Base-by-base conservation (phyloP, 2,113 vertebrate genomes). In the Rhadina sibilatrix region DNA sequence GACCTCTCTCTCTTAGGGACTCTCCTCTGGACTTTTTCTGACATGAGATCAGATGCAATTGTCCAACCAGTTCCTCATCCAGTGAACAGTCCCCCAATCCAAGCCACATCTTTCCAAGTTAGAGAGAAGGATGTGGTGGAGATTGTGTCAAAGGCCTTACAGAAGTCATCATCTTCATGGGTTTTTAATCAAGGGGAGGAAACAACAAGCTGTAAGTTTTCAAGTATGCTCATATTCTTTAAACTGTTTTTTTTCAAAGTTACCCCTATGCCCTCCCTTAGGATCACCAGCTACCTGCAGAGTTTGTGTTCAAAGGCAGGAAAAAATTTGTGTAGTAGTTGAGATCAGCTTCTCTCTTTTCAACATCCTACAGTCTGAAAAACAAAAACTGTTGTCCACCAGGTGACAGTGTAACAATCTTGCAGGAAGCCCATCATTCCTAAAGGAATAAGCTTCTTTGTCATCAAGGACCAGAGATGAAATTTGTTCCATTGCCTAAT, bases 191-290 rank as follows among this genome's bases (percentile, higher is more conserved):
- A 53, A 53, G 21, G 21, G 23, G 24, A 6, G 8, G 7, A 15
- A n/a, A 52, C 14, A 7, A 2, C 28, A 78, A 57, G 27, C 12
- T 0, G 0, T 20, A 74, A 56, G 4, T 89, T 82, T 91, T 57
- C 46, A 38, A 28, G 11, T 57, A 22, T 35, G 17, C 15, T 80
- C 0, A 0, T 57, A 11, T 63, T 81, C 42, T 88, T 84, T 37
- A 69, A 84, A 54, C 12, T 59, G 6, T 44, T 77, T 12, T 66
- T 59, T 80, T 59, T 30, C 11, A 23, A 70, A 57, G 7, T 78
- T 85, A 15, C 12, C 23, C 30, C 35, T 6, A 2, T 30, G 18
- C 27, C 7, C 15, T 75, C 23, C 28, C 27, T 9, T n/a, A 40
- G 24, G 8, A 83, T 89, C 19, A 83, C 16, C 18, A 71, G 12